These are phyloP conservation scores for Adelognathus sp. DNA, from an alignment of 2,888 invertebrate species.

Conservation along the genomic window DNA sequence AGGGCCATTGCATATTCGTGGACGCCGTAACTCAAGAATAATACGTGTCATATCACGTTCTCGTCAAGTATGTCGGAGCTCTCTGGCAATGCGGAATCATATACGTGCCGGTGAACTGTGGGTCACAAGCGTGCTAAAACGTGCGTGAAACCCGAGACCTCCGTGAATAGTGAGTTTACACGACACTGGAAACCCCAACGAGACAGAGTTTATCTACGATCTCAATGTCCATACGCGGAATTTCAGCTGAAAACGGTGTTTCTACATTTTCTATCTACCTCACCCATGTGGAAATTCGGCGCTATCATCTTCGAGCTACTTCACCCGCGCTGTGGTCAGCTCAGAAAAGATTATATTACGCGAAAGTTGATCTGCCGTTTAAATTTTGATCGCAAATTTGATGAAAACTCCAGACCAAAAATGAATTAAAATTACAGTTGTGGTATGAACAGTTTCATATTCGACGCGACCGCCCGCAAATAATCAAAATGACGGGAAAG, in stretches of 20 bases:
- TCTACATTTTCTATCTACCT: not conserved
- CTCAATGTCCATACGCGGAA: constrained; percentile 41
- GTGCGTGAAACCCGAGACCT: constrained; percentile 18
- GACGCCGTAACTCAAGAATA: not conserved
- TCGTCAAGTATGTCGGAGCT: constrained; percentile 2
- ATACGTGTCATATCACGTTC: constrained; percentile 39
- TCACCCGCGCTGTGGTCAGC: not conserved
- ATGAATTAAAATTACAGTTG: too few species aligned
- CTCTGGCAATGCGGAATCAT: constrained; percentile 1
- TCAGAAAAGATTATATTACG: too few species aligned
- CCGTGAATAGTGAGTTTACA: constrained; percentile 50
- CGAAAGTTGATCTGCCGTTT: too few species aligned
- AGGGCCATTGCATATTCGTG: not conserved
- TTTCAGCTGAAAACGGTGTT: constrained; percentile 26
- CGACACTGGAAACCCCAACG: constrained; percentile 33
- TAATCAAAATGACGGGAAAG: too few species aligned
- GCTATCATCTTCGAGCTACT: not conserved
- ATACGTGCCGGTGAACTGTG: constrained; percentile 1
- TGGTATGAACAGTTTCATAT: too few species aligned
- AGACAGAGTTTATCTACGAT: constrained; percentile 45
- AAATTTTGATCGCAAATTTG: too few species aligned
- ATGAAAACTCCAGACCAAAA: too few species aligned
- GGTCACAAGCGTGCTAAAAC: constrained; percentile 9
- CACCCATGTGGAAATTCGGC: not conserved
- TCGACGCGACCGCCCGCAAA: too few species aligned